Evolutionary conservation across 2,888 invertebrate species (phyloP), one percentile per base, ranked within the genome.

Genomic region (Dyspetes luteomarginatus): DNA sequence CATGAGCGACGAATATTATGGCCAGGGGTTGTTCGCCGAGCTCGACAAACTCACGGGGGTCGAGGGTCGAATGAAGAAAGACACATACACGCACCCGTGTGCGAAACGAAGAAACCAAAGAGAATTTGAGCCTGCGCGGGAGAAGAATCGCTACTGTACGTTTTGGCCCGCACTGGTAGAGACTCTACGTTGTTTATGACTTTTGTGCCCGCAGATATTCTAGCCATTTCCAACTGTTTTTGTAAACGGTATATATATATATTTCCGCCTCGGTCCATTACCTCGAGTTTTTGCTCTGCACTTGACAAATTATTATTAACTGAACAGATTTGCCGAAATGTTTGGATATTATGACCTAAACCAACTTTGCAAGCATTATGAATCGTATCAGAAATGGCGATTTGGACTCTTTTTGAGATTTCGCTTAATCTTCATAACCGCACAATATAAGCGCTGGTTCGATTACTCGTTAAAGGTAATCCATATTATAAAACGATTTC

Each of bases 181-280:
- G n/a, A n/a, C 19, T 36, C n/a, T n/a, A n/a, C 48, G 71, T 71
- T 71, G 71, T 71, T 71, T 71, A 71, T 71, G 48, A 60, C 71
- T 71, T 50, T 60, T 60, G 24, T 30, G 60, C 22, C 50, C 48
- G 17, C 56, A 58, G 69, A 71, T 28, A 71, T 71, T 71, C 36
- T 36, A 7, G 36, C 58, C 15, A 50, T 71, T 71, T 71, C 22
- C 36, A 36, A 56, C 71, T 30, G 58, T 71, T 71, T 71, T 58
- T 58, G 58, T 71, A 58, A 58, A 71, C 45, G 71, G 9, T 36
- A 36, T 12, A 36, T 0, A 4, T 36, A 58, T 71, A 71, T 71
- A 58, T 56, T 58, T 56, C 30, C 12, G n/a, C n/a, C 22, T 15
- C n/a, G 45, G 28, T 58, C 28, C 17, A 58, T 17, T 58, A 48